Evolutionary conservation across 2,888 invertebrate species (phyloP), one percentile per base, ranked within the genome.

Genomic region (Disparrhopalites patrizii): DNA sequence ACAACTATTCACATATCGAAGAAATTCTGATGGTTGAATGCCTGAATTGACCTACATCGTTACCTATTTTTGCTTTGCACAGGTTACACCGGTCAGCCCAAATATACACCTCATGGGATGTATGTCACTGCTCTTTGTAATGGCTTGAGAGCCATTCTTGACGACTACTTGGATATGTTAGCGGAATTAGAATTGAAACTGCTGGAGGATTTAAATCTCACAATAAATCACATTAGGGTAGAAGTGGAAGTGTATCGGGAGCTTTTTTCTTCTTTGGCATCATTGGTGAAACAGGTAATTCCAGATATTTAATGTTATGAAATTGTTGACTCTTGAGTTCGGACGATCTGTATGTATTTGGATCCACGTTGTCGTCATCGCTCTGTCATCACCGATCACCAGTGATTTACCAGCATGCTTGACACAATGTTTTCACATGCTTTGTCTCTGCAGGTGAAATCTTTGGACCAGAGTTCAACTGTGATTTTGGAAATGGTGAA

Each of bases 401-500:
- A 50, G 10, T n/a, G 7, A 50, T 8, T n/a, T 13, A 50, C 8
- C 50, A 30, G 52, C 13, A 7, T 27, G 23, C 15, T 40, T 55
- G 5, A 10, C 15, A 58, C 43, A 33, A 27, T 60, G 2, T 5
- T 30, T 25, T 63, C 38, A 23, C 18, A 18, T 28, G 38, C 15
- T 61, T 62, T 36, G 23, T 13, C 28, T 23, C 47, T 62, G 18
- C 27, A 72, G 72, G 56, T 75, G 5, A 65, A 70, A 52, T 65
- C 54, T 5, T 65, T 69, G 20, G 43, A 56, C 3, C 68, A 65
- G 54, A 75, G 73, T 52, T 70, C 73, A 0, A 65, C 67, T 10
- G 52, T 70, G 10, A 67, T 75, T 47, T 70, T 75, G 1, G 75
- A 75, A 62, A 55, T 70, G 43, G 70, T 75, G 0, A 75, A 75